Conservation (phyloP, 2,797 vertebrate species). For the Tympanoctomys barrerae region DNA sequence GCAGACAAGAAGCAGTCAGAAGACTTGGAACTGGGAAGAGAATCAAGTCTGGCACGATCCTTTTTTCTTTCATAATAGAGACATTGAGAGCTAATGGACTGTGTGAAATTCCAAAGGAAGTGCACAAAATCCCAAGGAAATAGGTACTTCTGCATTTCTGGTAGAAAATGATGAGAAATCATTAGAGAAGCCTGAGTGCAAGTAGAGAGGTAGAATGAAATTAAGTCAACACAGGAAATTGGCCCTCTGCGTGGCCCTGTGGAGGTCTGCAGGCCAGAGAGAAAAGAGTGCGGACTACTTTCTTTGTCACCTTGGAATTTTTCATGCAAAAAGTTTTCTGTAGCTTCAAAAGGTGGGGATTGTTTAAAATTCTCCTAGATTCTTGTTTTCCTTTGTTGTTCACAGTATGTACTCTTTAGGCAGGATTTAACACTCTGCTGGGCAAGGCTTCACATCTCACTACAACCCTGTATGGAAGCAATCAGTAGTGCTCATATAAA, state of each 20-base stretch:
- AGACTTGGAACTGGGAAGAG: neutral
- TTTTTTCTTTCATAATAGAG: neutral
- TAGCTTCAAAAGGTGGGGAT: neutral
- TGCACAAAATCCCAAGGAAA: neutral
- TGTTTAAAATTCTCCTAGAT: neutral
- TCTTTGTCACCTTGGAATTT: neutral
- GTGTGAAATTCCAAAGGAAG: neutral
- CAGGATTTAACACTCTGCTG: neutral
- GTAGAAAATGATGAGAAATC: neutral
- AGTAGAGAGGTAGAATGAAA: neutral
- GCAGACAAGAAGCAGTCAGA: neutral
- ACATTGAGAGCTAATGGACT: neutral
- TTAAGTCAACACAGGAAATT: neutral
- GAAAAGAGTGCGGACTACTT: too few relatives aligned
- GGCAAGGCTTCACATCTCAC: neutral
- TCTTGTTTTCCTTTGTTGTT: neutral
- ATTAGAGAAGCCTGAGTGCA: too few relatives aligned
- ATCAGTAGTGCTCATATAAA: neutral
- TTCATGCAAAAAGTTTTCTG: neutral
- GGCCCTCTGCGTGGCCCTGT: too few relatives aligned
- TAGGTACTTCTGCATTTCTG: neutral
- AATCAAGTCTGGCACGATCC: neutral
- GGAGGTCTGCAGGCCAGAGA: neutral
- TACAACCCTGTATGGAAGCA: neutral
- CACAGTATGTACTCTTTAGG: neutral